Base-by-base conservation (phyloP, 30 jellyfish, hydroid and myxozoan species). In the Aurelia aurita region DNA sequence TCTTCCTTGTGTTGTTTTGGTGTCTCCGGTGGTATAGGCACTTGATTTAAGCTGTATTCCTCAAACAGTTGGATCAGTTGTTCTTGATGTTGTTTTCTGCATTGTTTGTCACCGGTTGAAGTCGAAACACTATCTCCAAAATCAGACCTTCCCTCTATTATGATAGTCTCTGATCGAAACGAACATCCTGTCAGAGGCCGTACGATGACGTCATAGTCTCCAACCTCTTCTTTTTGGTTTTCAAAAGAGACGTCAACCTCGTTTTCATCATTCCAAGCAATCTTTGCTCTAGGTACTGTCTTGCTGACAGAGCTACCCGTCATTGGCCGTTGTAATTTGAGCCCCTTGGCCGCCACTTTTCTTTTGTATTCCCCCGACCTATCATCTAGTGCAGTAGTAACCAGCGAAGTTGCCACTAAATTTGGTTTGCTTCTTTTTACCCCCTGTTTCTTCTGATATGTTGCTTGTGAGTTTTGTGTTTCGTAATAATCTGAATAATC, bases 11-110 rank as follows among this genome's bases (percentile, higher is more conserved):
- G 9, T 39, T 4, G 46, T 29, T 58, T 64, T 8, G 80, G 93
- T 2, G 21, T 46, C 28, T 82, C 93, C 22, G 93, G 87, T 13
- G 93, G 93, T 58, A 83, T 57, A 7, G 87, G 93, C 67, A 69
- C 57, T 43, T 83, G 93, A 80, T 43, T 55, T 5, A 83, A n/a
- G 72, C 93, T 58, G 49, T 83, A 83, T 59, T 69, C 72, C 49
- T 83, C 79, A 21, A 83, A 83, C 12, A 83, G 59, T 46, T 58
- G 58, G 2, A 83, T 31, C 3, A 70, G 51, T 7, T 39, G 51
- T 39, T 39, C 15, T 39, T 39, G 43, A 9, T 82, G 80, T 57
- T 21, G 34, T 9, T 58, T 47, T 13, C 80, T 49, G 2, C 81
- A 81, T 5, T 28, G 44, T 70, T 55, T 53, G 18, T 53, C 9